These are phyloP conservation scores for Ictidomys tridecemlineatus DNA, from an alignment of 2,113 vertebrate genomes.

Conservation along the genomic window DNA sequence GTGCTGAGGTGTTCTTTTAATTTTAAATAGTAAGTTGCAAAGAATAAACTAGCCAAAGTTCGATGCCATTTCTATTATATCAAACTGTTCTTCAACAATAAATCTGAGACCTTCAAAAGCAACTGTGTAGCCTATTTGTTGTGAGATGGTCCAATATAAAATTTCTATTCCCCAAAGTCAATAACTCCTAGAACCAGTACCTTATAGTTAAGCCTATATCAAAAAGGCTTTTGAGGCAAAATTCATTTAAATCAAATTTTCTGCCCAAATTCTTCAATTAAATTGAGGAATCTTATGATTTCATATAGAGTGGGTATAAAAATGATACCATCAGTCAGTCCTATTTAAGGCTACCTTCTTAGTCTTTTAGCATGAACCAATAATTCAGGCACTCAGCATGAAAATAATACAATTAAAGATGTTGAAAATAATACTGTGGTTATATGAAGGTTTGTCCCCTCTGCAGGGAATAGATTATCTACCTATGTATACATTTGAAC, in stretches of 20 bases:
- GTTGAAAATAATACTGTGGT: neutral
- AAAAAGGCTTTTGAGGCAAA: neutral
- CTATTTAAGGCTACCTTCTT: neutral
- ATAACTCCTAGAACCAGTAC: neutral
- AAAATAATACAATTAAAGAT: neutral
- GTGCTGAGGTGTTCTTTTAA: neutral
- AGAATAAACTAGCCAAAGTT: neutral
- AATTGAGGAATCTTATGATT: neutral
- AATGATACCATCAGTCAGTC: neutral
- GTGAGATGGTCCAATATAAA: neutral
- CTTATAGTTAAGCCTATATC: neutral
- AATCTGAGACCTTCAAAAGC: neutral
- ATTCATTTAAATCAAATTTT: neutral
- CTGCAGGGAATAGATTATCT: neutral
- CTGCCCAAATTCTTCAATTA: neutral
- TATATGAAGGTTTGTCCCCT: neutral
- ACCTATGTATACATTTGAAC: neutral
- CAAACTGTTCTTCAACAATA: neutral
- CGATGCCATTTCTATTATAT: neutral
- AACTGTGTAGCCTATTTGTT: neutral
- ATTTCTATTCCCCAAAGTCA: neutral
- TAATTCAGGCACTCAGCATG: neutral
- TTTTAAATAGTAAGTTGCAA: neutral
- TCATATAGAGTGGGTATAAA: neutral
- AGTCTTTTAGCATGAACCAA: neutral